Base-by-base conservation (phyloP, 2,888 invertebrate species). In the Epinotia demarniana region DNA sequence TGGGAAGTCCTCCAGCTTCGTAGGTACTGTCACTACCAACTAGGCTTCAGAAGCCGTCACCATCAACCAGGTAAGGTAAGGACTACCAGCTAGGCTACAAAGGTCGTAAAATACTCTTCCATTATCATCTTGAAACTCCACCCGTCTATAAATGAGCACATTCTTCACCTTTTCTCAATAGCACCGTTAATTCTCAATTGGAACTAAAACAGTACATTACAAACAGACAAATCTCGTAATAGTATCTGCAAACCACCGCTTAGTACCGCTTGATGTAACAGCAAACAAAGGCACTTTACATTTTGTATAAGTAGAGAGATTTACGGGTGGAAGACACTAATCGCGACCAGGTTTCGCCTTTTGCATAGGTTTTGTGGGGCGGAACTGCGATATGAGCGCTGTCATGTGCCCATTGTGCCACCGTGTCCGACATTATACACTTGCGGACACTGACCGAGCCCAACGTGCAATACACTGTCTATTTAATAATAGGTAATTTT, bases 331-430 rank as follows among this genome's bases (percentile, higher is more conserved):
- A 66, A 60, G 70, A 75, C 60, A 53, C 75, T 75, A 75, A 71
- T 71, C 75, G 75, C 60, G 66, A 71, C 66, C 73, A 53, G 75
- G 75, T 75, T 76, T 33, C 67, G 76, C 79, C 58, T 76, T 74
- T 72, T 78, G 79, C 80, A 79, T 81, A 78, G 79, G 80, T 75
- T 82, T 79, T 80, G 78, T 80, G 80, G 78, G 79, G 78, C 58
- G 79, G 76, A 82, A 82, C 78, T 73, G 78, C 78, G 79, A 81
- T 80, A 78, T 81, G 77, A 81, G 80, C 76, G 77, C 70, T 68
- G 57, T 77, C 75, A 61, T 79, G 75, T 77, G 76, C 78, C 79
- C 79, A 81, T 82, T 85, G 83, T 85, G 77, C 79, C 78, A 78
- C 75, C 78, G 79, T 79, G 73, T 75, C 78, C 66, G 67, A 69